Evolutionary conservation across 2,113 vertebrate species (phyloP).

Genomic region (Desmodus rotundus): DNA sequence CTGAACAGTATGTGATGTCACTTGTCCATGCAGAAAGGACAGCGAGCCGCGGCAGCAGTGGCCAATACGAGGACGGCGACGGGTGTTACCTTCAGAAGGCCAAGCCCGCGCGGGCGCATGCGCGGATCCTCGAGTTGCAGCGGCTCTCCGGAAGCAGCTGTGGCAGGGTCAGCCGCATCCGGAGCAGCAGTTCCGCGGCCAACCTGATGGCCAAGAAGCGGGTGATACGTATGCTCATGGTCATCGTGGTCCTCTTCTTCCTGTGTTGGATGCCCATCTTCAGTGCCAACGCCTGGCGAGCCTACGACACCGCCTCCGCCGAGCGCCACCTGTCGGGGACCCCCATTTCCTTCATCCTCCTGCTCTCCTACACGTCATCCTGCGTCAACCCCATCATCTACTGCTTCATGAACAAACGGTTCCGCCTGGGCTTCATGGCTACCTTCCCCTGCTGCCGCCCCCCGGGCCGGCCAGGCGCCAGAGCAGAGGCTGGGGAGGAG

Average conservation of each 20-base stretch:
- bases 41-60: constrained; percentile 78
- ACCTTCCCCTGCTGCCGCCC: constrained; percentile 88
- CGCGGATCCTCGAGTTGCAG: constrained; percentile 79
- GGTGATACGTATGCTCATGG: constrained; percentile 96
- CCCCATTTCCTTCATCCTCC: constrained; percentile 97
- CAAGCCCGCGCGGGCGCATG: constrained; percentile 79
- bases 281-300: constrained; percentile 94
- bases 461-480: accelerated
- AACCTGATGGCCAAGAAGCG: constrained; percentile 97
- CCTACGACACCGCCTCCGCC: constrained; percentile 87
- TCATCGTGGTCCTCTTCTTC: constrained; percentile 96
- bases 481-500: constrained; percentile 77
- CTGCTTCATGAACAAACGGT: constrained; percentile 98
- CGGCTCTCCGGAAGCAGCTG: constrained; percentile 68
- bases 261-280: constrained; percentile 97
- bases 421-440: constrained; percentile 89
- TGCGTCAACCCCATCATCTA: constrained; percentile 98
- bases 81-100: constrained; percentile 91
- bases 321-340: constrained; percentile 90
- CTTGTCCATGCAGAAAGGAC: constrained; percentile 84
- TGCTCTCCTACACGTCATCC: constrained; percentile 96
- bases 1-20: neutral
- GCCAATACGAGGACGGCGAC: constrained; percentile 85
- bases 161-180: constrained; percentile 76
- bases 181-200: constrained; percentile 87